Evolutionary conservation across 2,888 invertebrate genomes (phyloP).

Genomic region (Embidobia sp.): DNA sequence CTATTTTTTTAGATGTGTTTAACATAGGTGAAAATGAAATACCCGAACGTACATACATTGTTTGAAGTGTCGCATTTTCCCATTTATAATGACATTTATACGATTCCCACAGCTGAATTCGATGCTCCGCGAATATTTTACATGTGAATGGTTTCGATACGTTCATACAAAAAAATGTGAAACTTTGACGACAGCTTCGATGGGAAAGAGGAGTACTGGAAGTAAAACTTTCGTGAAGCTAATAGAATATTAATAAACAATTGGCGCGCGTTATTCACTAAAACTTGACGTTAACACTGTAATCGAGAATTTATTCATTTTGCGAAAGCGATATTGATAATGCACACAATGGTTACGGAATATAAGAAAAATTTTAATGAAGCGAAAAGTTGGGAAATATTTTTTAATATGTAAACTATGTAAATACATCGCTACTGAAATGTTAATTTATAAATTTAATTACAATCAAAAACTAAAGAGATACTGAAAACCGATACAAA

Average conservation of each 20-base stretch:
- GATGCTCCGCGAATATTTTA: slow-evolving; percentile 45
- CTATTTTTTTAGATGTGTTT: slow-evolving; percentile 27
- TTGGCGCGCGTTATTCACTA: neutral
- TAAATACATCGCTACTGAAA: too few relatives aligned
- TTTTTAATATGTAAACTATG: too few relatives aligned
- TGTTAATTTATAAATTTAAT: too few relatives aligned
- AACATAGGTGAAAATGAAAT: slow-evolving; percentile 45
- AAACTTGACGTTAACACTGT: neutral
- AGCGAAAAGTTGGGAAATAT: too few relatives aligned
- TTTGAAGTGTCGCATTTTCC: slow-evolving; percentile 48
- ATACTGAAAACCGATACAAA: too few relatives aligned
- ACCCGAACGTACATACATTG: slow-evolving; percentile 39
- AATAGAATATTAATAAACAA: slow-evolving; percentile 19
- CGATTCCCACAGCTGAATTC: slow-evolving; percentile 46
- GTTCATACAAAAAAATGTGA: slow-evolving; percentile 37
- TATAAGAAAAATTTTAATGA: too few relatives aligned
- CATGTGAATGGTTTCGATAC: slow-evolving; percentile 24
- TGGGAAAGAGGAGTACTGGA: slow-evolving; percentile 22
- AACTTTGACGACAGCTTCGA: slow-evolving; percentile 26
- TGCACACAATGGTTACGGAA: neutral
- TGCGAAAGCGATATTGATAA: too few relatives aligned
- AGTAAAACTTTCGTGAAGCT: slow-evolving; percentile 5
- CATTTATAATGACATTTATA: slow-evolving; percentile 47
- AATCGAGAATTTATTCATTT: neutral
- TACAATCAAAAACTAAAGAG: too few relatives aligned